Percentiles rank a stretch among this genome's conserved stretches.
Evolutionary conservation across 2,797 vertebrate genomes (phyloP).

Genomic region (Gobio occitaniae): DNA sequence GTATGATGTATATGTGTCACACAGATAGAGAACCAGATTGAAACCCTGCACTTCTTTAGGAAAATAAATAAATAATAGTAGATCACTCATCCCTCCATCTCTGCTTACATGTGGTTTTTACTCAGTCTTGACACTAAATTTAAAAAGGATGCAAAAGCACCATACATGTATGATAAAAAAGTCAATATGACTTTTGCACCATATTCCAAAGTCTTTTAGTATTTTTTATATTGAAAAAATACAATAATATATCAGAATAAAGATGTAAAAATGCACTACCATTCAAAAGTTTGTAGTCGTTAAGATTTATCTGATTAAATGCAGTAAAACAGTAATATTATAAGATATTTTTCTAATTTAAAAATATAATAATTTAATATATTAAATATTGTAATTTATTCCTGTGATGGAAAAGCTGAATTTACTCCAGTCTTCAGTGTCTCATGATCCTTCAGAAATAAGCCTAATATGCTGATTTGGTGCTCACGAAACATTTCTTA

Average conservation of each 20-base stretch:
- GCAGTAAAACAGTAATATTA: background rate
- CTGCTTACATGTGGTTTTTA: slow-evolving; percentile 31
- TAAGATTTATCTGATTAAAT: background rate
- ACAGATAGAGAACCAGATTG: slow-evolving; percentile 20
- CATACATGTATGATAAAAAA: background rate
- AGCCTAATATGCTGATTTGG: background rate
- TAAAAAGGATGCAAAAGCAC: background rate
- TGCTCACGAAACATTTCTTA: background rate
- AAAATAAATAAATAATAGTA: background rate
- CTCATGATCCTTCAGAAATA: background rate
- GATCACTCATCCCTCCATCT: slow-evolving; percentile 12
- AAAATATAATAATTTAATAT: background rate
- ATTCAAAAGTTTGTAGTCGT: background rate
- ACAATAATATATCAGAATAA: background rate
- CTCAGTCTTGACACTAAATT: slow-evolving; percentile 15
- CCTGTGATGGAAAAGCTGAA: too few species aligned
- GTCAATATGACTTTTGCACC: background rate
- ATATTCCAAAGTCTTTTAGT: background rate
- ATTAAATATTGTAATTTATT: background rate
- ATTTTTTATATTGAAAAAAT: background rate
- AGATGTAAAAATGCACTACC: background rate
- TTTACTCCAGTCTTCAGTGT: background rate
- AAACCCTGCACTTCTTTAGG: slow-evolving; percentile 29
- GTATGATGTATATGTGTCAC: slow-evolving; percentile 26
- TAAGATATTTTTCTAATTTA: background rate